Percentiles rank a stretch among this genome's conserved stretches.
Evolutionary conservation across 2,797 vertebrate genomes (phyloP).

Genomic region (Hylomyscus alleni): DNA sequence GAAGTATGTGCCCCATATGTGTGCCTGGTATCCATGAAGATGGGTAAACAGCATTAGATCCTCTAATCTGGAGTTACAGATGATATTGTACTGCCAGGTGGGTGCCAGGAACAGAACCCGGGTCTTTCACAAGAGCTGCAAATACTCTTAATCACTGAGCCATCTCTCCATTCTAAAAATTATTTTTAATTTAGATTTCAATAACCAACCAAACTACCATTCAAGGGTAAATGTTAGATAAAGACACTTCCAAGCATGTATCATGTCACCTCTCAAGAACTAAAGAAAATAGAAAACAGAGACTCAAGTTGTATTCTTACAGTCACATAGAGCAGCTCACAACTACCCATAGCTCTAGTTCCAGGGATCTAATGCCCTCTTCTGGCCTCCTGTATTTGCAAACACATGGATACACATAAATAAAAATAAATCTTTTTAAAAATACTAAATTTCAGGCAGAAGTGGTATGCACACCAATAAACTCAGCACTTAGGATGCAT

Average conservation of each 20-base stretch:
- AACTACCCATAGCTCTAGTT: not conserved
- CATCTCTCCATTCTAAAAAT: not conserved
- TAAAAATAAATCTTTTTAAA: not conserved
- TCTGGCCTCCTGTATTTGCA: not conserved
- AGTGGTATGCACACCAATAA: not conserved
- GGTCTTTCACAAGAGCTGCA: not conserved
- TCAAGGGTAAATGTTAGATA: not conserved
- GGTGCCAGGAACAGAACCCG: not conserved
- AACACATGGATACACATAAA: not conserved
- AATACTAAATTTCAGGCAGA: not conserved
- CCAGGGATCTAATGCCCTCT: not conserved
- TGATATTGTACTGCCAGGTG: no score
- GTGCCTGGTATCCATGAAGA: not conserved
- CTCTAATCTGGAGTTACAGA: not conserved
- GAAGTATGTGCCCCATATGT: not conserved
- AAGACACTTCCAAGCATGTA: not conserved
- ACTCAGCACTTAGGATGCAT: not conserved
- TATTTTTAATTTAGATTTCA: not conserved
- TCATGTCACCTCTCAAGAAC: not conserved
- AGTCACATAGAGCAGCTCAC: not conserved
- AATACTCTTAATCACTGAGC: not conserved
- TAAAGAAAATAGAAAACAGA: not conserved
- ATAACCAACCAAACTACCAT: slow-evolving; percentile 28
- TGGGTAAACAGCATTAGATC: not conserved
- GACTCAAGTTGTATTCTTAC: not conserved